phyloP scores from a whole-genome alignment of 1,140 invertebrate species.

The Archegozetes longisetosus region DNA sequence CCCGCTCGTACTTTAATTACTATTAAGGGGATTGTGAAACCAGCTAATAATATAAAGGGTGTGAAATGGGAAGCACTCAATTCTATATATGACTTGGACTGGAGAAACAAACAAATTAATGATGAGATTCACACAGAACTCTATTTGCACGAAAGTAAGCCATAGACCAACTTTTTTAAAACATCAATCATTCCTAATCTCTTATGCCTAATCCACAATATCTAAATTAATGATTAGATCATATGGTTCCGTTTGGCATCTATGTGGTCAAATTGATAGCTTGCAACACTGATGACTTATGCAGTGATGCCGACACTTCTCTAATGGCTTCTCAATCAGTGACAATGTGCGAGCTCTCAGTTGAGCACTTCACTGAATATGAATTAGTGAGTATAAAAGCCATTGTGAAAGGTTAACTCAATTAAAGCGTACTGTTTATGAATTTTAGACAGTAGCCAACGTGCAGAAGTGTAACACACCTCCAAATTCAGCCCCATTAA shows the following conservation, averaged over 20 bases:
- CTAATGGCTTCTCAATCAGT: constrained; percentile 19
- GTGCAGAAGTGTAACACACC: constrained; percentile 19
- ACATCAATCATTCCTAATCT: constrained; percentile 1
- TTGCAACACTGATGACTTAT: constrained; percentile 16
- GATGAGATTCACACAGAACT: constrained; percentile 13
- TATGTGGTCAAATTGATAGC: constrained; percentile 19
- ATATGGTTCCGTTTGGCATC: constrained; percentile 19
- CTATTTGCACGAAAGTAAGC: constrained; percentile 13
- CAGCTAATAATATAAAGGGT: not conserved
- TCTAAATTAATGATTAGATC: not conserved
- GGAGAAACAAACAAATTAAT: constrained; percentile 1
- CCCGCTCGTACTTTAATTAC: constrained; percentile 10
- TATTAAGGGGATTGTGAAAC: constrained; percentile 4
- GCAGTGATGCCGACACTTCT: constrained; percentile 17
- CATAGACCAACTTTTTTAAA: not conserved
- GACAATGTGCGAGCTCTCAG: constrained; percentile 16
- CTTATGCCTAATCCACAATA: not conserved
- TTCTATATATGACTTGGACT: constrained; percentile 12
- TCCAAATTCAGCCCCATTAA: constrained; percentile 16
- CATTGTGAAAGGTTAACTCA: too few relatives aligned
- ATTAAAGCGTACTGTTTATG: not conserved
- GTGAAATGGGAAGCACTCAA: constrained; percentile 13
- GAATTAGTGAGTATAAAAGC: constrained; percentile 19
- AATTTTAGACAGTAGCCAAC: constrained; percentile 13
- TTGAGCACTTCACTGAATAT: constrained; percentile 20